Conservation (phyloP, 64 coral and sea anemone species). For the Montipora foliosa region DNA sequence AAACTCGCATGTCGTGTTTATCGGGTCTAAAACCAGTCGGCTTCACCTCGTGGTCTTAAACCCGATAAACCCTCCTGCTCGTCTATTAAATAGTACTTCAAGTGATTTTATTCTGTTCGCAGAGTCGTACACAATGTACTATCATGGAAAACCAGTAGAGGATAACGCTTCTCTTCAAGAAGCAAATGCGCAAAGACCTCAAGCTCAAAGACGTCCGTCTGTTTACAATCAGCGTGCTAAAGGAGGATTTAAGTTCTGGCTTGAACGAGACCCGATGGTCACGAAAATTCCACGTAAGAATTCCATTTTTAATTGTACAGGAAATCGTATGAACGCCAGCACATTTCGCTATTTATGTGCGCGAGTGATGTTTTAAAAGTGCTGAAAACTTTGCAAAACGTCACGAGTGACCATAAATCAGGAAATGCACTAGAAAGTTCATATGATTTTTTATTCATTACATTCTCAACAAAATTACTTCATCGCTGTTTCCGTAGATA, state of each 20-base stretch:
- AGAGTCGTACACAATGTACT: conserved; percentile 59
- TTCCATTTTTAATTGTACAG: neutral
- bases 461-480: no score
- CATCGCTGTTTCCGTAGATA: no score
- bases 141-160: conserved; percentile 41
- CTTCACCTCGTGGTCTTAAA: no score
- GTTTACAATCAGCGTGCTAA: conserved; percentile 76
- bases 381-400: neutral
- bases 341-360: no score
- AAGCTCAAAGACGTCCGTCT: conserved; percentile 46
- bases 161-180: neutral
- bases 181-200: neutral
- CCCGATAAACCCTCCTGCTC: no score
- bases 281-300: conserved; percentile 68
- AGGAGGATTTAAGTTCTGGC: conserved; percentile 80
- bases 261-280: conserved; percentile 71
- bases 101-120: neutral
- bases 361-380: neutral
- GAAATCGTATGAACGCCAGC: no score
- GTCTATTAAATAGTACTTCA: no score
- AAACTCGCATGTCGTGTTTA: no score
- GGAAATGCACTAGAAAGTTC: no score
- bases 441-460: no score
- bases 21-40: no score
- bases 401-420: no score